Evolutionary conservation across 2,797 vertebrate genomes (phyloP), one percentile per base, ranked within the genome.

Genomic region (Pogoniulus pusillus): DNA sequence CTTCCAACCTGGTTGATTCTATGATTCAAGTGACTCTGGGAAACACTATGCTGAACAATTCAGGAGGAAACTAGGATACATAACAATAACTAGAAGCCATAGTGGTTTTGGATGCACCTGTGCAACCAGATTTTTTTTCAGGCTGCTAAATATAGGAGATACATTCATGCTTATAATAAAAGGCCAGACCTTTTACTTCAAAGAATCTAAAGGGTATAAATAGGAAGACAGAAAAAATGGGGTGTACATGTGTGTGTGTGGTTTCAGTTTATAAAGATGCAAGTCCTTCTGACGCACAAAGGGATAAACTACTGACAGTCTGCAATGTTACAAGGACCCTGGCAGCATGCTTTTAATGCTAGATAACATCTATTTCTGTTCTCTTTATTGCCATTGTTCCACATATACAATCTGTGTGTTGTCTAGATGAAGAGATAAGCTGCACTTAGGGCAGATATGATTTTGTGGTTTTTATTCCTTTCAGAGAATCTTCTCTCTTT

Each of bases 151-250:
- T 90, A 95, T 90, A 95, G 94, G 16, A 82, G 55, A 70, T 19
- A 55, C 13, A 89, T 82, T 93, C 81, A 91, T 41, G 4, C 55
- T 39, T 75, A 85, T 60, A 95, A 93, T 92, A 91, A 91, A 95
- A 93, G 88, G 91, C 58, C 69, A 92, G 91, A 88, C 75, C 81
- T 90, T 93, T 82, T 94, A 90, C 75, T 93, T 93, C 92, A 94
- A 94, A 86, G 92, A 87, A 73, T 87, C 45, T 30, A 58, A 74
- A 51, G 30, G 58, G 15, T 92, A 95, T 93, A 95, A 95, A 92
- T 92, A 96, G 88, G 55, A 86, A 49, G 59, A 59, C 41, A 80
- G 54, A 18, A 17, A 62, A 84, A 58, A 81, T 11, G 45, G 41
- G 72, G 49, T 1, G 3, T 51, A 11, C 60, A 43, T 75, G 34